Evolutionary conservation across 2,113 vertebrate genomes (phyloP).

Genomic region (Eidolon helvum): DNA sequence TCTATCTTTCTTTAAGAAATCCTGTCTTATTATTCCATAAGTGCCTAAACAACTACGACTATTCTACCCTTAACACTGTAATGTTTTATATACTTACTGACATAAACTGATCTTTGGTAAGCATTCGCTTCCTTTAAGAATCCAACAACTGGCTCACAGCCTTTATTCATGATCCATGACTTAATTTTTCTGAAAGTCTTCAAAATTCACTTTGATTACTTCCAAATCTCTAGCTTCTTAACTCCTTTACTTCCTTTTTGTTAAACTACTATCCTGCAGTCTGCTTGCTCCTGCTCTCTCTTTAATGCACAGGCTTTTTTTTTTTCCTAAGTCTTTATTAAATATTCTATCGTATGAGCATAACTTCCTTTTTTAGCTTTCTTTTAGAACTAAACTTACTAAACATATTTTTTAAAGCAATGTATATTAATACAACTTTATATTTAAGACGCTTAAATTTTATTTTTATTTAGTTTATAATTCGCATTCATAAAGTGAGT

Average conservation of each 20-base stretch:
- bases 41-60: not conserved
- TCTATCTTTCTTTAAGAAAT: not conserved
- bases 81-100: not conserved
- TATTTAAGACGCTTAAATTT: not conserved
- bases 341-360: not conserved
- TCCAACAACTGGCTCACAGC: not conserved
- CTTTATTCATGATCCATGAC: not conserved
- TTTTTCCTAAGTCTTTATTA: not conserved
- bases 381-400: not conserved
- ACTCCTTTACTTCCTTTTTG: not conserved
- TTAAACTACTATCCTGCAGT: not conserved
- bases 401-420: not conserved
- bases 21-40: fast-evolving
- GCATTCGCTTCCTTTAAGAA: not conserved
- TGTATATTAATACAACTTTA: not conserved
- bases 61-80: not conserved
- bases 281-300: not conserved
- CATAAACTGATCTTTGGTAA: not conserved
- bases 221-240: not conserved
- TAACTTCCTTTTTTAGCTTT: not conserved
- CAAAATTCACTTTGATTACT: not conserved
- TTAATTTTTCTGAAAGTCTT: not conserved
- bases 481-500: too few species aligned
- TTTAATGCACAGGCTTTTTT: not conserved
- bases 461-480: not conserved